These are phyloP conservation scores for Morone chrysops DNA, from an alignment of 2,113 vertebrate species.

Conservation along the genomic window DNA sequence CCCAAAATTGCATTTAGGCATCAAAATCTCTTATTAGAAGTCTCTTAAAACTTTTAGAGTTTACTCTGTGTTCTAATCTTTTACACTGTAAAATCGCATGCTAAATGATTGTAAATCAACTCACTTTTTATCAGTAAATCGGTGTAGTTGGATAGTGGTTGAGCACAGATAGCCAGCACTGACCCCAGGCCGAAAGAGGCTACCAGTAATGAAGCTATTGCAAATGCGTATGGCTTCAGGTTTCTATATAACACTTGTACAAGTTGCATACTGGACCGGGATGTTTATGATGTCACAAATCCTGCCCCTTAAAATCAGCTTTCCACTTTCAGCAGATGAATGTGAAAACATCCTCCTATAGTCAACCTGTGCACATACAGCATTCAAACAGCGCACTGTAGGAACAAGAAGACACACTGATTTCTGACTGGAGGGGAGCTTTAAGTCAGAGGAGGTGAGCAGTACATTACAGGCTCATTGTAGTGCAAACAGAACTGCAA, in stretches of 20 bases:
- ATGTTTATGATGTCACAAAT: too few species aligned
- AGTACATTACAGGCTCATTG: not conserved
- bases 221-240: too few species aligned
- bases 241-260: too few species aligned
- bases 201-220: not conserved
- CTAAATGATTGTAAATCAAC: not conserved
- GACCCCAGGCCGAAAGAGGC: not conserved
- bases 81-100: not conserved
- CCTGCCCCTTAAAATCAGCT: too few species aligned
- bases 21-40: not conserved
- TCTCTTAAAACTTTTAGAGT: not conserved
- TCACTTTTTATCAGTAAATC: not conserved
- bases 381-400: too few species aligned
- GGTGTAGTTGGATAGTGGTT: not conserved
- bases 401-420: too few species aligned
- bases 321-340: too few species aligned
- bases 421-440: too few species aligned
- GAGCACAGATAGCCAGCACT: not conserved
- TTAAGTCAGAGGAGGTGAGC: not conserved
- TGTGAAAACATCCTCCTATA: too few species aligned
- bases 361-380: too few species aligned
- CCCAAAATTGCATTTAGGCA: not conserved
- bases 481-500: not conserved
- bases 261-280: too few species aligned
- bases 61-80: not conserved